Base-by-base conservation (phyloP, 2,888 invertebrate species). In the Autographa gamma region DNA sequence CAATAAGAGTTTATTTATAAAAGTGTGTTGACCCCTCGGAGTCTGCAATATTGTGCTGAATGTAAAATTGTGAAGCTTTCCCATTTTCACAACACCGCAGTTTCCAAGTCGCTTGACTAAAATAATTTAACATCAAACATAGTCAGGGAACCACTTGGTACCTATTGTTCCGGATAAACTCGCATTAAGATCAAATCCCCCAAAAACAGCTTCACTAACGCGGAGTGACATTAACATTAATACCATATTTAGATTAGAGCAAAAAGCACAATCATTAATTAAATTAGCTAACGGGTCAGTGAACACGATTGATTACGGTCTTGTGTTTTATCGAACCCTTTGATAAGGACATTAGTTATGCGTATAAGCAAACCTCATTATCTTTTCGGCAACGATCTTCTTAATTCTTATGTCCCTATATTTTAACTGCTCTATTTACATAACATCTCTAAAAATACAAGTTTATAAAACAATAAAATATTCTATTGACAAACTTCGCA, bases 261-360 rank as follows among this genome's bases (percentile, higher is more conserved):
- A 66, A 70, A 73, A 66, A 80, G 68, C 72, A 72, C 69, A 75
- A 69, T 66, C 81, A 77, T 79, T 83, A 81, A 83, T 79, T 79
- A 63, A 74, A 82, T 82, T 79, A 81, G 67, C 63, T 73, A 63
- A 72, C 83, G 79, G 81, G 69, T 76, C 81, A 82, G 64, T 83
- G 81, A 77, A 71, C 77, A 69, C 68, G 63, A 77, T 69, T 83
- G 81, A 77, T 79, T 81, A 70, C 63, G 79, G 71, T 71, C 71
- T 71, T 69, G 60, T 79, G 63, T 79, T 72, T 78, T 74, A 74
- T 69, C 73, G 63, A 71, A 73, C 64, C 75, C 78, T 80, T 80
- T 75, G 73, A 80, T 78, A 75, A 74, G 60, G 64, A 43, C 63
- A 73, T 76, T 76, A 81, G 76, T 73, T 80, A 69, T 80, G 81